phyloP scores from a whole-genome alignment of 2,888 invertebrate genomes.

The Papilio protenor region DNA sequence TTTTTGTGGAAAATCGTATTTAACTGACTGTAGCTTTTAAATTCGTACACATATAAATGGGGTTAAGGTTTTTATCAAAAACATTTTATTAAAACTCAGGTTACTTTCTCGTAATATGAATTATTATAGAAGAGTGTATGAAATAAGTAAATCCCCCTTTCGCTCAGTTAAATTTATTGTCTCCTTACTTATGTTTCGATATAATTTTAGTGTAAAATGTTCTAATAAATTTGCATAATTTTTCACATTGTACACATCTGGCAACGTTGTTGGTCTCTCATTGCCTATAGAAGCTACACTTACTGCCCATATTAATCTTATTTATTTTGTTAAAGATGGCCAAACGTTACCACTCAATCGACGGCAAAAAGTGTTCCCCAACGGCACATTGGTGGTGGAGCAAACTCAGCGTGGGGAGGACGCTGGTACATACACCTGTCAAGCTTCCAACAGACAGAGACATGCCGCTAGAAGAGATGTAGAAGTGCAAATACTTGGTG shows the following conservation, averaged over 20 bases:
- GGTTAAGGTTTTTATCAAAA: not conserved
- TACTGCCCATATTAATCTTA: too few species aligned
- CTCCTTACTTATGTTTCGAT: too few species aligned
- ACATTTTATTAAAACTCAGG: not conserved
- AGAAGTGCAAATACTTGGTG: conserved; percentile 90
- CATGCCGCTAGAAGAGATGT: conserved; percentile 90
- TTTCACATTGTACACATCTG: too few species aligned
- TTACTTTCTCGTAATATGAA: not conserved
- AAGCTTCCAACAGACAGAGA: conserved; percentile 93
- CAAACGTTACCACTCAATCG: conserved; percentile 94
- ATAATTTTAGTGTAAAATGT: too few species aligned
- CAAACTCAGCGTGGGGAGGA: conserved; percentile 94
- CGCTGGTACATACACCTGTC: conserved; percentile 95
- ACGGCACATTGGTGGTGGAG: conserved; percentile 94
- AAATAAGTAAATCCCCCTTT: not conserved
- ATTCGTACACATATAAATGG: not conserved
- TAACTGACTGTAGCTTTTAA: conserved; percentile 11
- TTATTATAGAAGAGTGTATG: not conserved
- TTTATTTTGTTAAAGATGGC: conserved; percentile 85
- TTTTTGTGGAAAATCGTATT: conserved; percentile 16
- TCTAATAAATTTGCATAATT: too few species aligned
- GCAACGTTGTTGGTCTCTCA: too few species aligned
- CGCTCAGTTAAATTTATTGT: too few species aligned
- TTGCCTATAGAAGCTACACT: too few species aligned
- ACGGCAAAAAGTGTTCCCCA: conserved; percentile 92